Conservation (phyloP, 2,888 invertebrate species). For the Alitta virens region DNA sequence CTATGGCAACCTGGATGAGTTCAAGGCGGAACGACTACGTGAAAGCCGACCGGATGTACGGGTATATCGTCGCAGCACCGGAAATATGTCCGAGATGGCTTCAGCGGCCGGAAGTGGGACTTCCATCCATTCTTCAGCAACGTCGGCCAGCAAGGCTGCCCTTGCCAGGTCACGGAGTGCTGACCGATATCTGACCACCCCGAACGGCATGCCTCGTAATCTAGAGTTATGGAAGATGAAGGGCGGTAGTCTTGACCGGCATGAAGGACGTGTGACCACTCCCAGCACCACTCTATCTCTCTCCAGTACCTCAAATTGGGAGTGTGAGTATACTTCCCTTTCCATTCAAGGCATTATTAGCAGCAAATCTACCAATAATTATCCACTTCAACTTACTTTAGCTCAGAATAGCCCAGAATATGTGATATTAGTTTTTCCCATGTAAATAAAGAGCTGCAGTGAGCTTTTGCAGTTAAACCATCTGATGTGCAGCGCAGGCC, state of each 20-base stretch:
- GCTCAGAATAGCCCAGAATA: too few species aligned
- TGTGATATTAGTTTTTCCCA: too few species aligned
- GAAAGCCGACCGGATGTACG: constrained; percentile 16
- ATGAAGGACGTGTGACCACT: neutral
- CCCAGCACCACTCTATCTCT: neutral
- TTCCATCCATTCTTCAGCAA: neutral
- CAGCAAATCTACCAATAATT: too few species aligned
- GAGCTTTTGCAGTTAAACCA: too few species aligned
- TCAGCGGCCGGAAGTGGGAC: neutral
- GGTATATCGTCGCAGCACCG: constrained; percentile 17
- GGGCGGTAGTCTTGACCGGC: neutral
- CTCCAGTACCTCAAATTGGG: neutral
- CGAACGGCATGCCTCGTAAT: neutral
- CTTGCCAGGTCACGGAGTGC: neutral
- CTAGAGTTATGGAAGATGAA: neutral
- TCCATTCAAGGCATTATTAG: too few species aligned
- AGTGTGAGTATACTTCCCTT: neutral
- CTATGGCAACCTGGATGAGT: constrained; percentile 14
- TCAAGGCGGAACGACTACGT: neutral
- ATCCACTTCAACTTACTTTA: too few species aligned
- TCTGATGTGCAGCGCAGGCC: too few species aligned
- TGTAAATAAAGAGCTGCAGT: too few species aligned
- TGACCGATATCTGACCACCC: neutral
- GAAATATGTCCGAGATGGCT: constrained; percentile 13
- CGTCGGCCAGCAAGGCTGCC: neutral